These are phyloP conservation scores for Acestrorhynchus altus DNA, from an alignment of 2,797 vertebrate genomes.

Conservation along the genomic window DNA sequence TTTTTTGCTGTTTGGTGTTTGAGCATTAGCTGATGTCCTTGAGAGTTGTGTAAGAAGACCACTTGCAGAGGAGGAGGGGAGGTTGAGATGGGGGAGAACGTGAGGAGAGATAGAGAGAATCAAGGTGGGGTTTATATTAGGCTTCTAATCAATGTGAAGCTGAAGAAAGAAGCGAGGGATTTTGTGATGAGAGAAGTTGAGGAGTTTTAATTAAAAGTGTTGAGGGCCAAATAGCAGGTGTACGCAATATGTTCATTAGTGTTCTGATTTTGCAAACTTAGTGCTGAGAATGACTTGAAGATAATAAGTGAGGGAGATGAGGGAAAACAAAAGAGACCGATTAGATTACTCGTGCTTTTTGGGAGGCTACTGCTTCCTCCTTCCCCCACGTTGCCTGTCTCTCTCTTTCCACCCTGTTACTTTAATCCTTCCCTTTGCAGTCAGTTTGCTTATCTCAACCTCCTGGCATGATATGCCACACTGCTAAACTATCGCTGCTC, in stretches of 20 bases:
- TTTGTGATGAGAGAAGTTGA: neutral
- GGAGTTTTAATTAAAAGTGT: slow-evolving; percentile 16
- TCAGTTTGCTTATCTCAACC: slow-evolving; percentile 11
- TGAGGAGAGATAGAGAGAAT: neutral
- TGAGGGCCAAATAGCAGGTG: slow-evolving; percentile 6
- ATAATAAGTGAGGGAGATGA: slow-evolving; percentile 1
- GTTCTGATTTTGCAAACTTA: neutral
- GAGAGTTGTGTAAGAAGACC: slow-evolving; percentile 24
- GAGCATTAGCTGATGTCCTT: slow-evolving; percentile 29
- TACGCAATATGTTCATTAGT: neutral
- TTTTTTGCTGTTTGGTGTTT: neutral
- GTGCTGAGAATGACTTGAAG: neutral
- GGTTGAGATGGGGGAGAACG: neutral
- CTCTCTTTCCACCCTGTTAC: slow-evolving; percentile 18
- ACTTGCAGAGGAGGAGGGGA: neutral
- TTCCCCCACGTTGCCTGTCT: slow-evolving; percentile 7
- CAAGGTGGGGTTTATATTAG: slow-evolving; percentile 18
- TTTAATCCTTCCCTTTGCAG: slow-evolving; percentile 18
- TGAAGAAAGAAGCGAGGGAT: neutral
- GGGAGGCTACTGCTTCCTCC: neutral
- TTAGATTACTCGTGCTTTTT: neutral
- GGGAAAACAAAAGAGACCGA: neutral
- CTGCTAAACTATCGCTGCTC: slow-evolving; percentile 1
- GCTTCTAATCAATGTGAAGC: slow-evolving; percentile 1
- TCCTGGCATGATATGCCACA: neutral